Conservation (phyloP, 1,140 invertebrate species). For the Heliothis virescens region DNA sequence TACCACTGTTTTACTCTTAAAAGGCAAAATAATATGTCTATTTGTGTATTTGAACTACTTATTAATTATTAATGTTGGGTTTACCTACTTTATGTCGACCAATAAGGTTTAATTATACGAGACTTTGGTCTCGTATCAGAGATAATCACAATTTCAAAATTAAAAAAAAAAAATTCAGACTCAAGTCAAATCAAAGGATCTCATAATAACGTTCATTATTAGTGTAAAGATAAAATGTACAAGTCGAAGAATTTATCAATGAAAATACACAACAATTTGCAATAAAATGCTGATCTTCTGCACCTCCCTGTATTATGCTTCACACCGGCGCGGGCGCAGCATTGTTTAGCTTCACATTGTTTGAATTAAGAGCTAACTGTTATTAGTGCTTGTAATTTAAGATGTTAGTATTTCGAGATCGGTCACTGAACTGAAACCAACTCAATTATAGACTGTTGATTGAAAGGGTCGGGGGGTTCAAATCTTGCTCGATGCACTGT, state of each 20-base stretch:
- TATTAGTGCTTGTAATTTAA: constrained; percentile 44
- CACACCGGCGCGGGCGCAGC: constrained; percentile 35
- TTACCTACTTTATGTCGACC: too few relatives aligned
- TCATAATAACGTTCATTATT: too few relatives aligned
- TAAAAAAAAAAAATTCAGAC: too few relatives aligned
- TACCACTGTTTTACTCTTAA: background rate
- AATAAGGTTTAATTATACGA: too few relatives aligned
- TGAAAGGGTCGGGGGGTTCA: background rate
- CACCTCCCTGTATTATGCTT: background rate
- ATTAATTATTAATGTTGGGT: too few relatives aligned
- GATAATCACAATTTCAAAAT: too few relatives aligned
- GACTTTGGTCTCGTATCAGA: too few relatives aligned
- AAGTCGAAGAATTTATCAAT: too few relatives aligned
- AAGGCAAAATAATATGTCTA: background rate
- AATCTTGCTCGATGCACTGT: background rate
- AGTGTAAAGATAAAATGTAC: too few relatives aligned
- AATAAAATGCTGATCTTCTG: background rate
- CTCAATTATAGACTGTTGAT: constrained; percentile 6
- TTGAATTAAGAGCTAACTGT: constrained; percentile 46
- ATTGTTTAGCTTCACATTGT: constrained; percentile 37
- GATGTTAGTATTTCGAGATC: constrained; percentile 36
- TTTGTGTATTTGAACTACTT: too few relatives aligned
- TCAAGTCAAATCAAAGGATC: too few relatives aligned
- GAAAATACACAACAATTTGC: too few relatives aligned
- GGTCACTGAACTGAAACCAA: constrained; percentile 20